Evolutionary conservation across 2,113 vertebrate species (phyloP).

Genomic region (Actenoides lindsayi): DNA sequence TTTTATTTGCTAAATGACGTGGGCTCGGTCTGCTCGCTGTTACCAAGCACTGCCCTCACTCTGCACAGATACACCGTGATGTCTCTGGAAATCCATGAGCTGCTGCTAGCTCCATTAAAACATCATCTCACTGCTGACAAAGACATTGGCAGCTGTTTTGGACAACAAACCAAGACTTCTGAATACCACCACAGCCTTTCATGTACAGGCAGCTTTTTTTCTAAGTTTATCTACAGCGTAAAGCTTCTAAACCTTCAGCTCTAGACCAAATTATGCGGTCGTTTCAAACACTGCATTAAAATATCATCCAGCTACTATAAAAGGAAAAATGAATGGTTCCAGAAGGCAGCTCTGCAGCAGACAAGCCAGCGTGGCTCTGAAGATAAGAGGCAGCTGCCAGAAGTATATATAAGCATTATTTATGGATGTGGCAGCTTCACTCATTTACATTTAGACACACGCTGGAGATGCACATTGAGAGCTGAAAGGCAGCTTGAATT

Average conservation of each 20-base stretch:
- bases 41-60: background rate
- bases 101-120: background rate
- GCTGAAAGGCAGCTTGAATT: background rate
- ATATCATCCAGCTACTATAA: slow-evolving; percentile 16
- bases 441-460: background rate
- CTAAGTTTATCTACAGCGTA: background rate
- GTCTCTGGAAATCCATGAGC: background rate
- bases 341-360: background rate
- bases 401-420: background rate
- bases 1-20: background rate
- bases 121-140: background rate
- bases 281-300: slow-evolving; percentile 25
- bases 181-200: background rate
- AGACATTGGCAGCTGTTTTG: background rate
- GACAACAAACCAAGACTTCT: background rate
- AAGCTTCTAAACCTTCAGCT: background rate
- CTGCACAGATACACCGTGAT: accelerated
- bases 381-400: slow-evolving; percentile 58
- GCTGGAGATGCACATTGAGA: background rate
- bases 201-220: background rate
- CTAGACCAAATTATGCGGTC: accelerated
- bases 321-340: slow-evolving; percentile 30
- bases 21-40: background rate
- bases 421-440: background rate
- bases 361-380: slow-evolving; percentile 2